These are phyloP conservation scores for Hyla sarda DNA, from an alignment of 2,113 vertebrate species.

Conservation along the genomic window DNA sequence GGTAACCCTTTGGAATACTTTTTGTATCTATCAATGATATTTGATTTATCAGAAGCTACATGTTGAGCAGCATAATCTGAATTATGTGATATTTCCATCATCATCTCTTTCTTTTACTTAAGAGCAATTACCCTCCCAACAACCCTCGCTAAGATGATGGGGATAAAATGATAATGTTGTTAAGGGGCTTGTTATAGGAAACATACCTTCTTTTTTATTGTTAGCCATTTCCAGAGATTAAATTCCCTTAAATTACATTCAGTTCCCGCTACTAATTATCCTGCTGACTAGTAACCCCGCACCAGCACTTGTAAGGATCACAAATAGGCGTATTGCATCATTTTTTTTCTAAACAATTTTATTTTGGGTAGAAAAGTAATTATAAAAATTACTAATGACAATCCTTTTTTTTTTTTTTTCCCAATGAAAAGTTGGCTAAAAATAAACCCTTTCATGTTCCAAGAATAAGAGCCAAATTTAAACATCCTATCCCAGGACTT, in stretches of 20 bases:
- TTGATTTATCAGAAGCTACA: neutral
- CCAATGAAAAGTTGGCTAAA: conserved; percentile 37
- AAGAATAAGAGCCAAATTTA: conserved; percentile 46
- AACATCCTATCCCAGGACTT: conserved; percentile 75
- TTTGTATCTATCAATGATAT: neutral
- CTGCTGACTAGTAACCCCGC: neutral
- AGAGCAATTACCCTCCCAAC: neutral
- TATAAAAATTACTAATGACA: conserved; percentile 30
- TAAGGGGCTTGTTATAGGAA: neutral
- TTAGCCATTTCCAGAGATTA: neutral
- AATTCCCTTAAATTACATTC: conserved; percentile 7
- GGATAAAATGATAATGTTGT: neutral
- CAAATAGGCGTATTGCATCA: neutral
- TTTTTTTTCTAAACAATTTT: conserved; percentile 25
- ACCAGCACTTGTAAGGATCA: neutral
- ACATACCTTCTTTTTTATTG: conserved; percentile 33
- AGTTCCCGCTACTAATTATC: neutral
- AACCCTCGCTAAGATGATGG: neutral
- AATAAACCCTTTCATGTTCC: conserved; percentile 47
- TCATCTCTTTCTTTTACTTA: neutral
- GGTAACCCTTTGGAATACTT: no score
- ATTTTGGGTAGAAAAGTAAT: conserved; percentile 18
- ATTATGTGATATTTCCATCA: neutral
- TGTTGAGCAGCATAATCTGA: neutral
- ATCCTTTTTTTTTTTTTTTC: neutral